Conservation (phyloP, 2,797 vertebrate species). For the Tachyglossus aculeatus region DNA sequence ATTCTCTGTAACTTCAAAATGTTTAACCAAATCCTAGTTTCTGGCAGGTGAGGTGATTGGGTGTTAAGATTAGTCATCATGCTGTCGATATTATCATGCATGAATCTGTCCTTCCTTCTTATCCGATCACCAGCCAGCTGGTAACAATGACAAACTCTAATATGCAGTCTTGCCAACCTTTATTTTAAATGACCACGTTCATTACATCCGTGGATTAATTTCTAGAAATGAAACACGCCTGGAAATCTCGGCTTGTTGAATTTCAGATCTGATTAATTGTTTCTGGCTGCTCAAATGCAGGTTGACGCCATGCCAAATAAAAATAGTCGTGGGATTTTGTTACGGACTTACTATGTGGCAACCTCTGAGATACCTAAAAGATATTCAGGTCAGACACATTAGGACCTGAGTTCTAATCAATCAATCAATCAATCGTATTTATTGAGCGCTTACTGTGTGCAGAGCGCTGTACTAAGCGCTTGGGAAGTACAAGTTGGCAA, state of each 20-base stretch:
- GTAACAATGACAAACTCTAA: conserved; percentile 69
- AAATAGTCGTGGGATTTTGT: too few relatives aligned
- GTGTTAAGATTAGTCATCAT: conserved; percentile 45
- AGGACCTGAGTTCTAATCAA: too few relatives aligned
- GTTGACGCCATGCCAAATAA: too few relatives aligned
- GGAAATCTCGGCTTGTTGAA: conserved; percentile 25
- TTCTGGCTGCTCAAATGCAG: conserved; percentile 7
- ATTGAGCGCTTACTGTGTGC: too few relatives aligned
- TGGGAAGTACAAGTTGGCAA: too few relatives aligned
- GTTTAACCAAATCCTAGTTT: conserved; percentile 69
- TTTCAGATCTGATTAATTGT: conserved; percentile 36
- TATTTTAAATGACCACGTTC: conserved; percentile 56
- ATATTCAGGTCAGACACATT: too few relatives aligned
- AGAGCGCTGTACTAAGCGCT: too few relatives aligned
- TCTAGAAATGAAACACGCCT: conserved; percentile 34
- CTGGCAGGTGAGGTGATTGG: conserved; percentile 66
- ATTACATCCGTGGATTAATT: conserved; percentile 30
- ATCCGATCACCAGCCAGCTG: conserved; percentile 55
- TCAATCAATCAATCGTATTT: too few relatives aligned
- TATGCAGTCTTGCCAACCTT: conserved; percentile 45
- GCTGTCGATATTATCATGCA: conserved; percentile 33
- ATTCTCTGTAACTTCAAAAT: conserved; percentile 64
- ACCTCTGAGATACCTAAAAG: too few relatives aligned
- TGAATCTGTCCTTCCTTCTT: conserved; percentile 50
- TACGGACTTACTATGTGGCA: too few relatives aligned